Percentiles rank a stretch among this genome's conserved stretches.
Conservation (phyloP, 2,113 vertebrate genomes). For the Peromyscus californicus region DNA sequence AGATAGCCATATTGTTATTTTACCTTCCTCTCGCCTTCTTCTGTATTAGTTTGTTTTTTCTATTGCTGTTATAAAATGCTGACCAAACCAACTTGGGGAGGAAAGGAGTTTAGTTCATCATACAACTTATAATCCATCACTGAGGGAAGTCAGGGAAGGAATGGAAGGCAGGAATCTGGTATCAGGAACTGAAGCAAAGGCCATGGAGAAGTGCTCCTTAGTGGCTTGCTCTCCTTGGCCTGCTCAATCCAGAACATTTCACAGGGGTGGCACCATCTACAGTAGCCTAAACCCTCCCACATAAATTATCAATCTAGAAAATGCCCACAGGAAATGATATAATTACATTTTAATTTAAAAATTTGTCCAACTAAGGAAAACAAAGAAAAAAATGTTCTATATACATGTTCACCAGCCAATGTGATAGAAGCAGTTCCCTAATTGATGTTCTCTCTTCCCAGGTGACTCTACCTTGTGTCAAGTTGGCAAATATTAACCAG, state of each 20-base stretch:
- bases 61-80: neutral
- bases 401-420: neutral
- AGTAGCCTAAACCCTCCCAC: neutral
- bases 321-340: neutral
- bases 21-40: neutral
- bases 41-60: neutral
- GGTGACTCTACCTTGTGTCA: neutral
- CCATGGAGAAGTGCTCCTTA: neutral
- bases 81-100: neutral
- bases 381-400: neutral
- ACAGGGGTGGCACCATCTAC: neutral
- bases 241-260: neutral
- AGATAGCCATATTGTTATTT: neutral
- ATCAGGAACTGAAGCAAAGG: neutral
- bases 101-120: neutral
- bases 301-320: neutral
- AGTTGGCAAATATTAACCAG: conserved; percentile 8
- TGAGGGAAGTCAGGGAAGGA: neutral
- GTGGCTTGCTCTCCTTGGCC: neutral
- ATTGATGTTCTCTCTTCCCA: neutral
- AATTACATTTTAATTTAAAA: neutral
- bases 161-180: neutral
- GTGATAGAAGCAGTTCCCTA: neutral
- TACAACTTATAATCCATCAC: neutral
- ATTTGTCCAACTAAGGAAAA: neutral